Percentiles rank a stretch among this genome's conserved stretches.
These are phyloP conservation scores for Conus ventricosus DNA, from an alignment of 1,140 invertebrate genomes.

Conservation along the genomic window DNA sequence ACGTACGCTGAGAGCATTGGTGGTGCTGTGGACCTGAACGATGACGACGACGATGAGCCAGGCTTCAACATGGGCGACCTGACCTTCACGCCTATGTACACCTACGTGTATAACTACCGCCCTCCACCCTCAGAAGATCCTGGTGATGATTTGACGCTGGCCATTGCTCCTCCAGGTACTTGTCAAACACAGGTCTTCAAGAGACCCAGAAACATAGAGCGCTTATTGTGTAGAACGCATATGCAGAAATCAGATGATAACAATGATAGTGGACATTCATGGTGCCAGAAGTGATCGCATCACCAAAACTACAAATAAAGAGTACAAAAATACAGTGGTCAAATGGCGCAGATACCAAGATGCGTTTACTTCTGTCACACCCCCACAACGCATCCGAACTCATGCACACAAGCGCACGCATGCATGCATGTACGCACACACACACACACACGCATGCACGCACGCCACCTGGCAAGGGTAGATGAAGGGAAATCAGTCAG, in stretches of 20 bases:
- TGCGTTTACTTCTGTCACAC: no score
- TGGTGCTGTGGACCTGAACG: constrained; percentile 75
- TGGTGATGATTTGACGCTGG: constrained; percentile 3
- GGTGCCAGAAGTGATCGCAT: background rate
- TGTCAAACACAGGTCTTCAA: background rate
- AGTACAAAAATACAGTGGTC: no score
- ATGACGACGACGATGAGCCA: constrained; percentile 71
- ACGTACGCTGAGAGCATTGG: constrained; percentile 76
- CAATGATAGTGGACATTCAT: background rate
- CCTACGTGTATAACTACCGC: constrained; percentile 75
- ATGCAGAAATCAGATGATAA: no score
- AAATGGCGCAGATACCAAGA: no score
- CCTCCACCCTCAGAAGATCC: constrained; percentile 69
- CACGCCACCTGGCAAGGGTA: no score
- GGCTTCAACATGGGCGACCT: constrained; percentile 69
- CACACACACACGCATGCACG: no score
- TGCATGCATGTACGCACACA: no score
- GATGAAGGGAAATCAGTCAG: no score
- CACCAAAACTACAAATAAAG: background rate
- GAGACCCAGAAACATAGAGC: background rate
- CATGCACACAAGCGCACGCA: no score
- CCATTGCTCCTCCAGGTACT: constrained; percentile 18
- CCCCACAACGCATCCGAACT: no score
- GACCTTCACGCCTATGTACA: constrained; percentile 76
- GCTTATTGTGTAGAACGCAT: background rate